Conservation (phyloP, 2,888 invertebrate genomes). For the Dichetophora obliterata region DNA sequence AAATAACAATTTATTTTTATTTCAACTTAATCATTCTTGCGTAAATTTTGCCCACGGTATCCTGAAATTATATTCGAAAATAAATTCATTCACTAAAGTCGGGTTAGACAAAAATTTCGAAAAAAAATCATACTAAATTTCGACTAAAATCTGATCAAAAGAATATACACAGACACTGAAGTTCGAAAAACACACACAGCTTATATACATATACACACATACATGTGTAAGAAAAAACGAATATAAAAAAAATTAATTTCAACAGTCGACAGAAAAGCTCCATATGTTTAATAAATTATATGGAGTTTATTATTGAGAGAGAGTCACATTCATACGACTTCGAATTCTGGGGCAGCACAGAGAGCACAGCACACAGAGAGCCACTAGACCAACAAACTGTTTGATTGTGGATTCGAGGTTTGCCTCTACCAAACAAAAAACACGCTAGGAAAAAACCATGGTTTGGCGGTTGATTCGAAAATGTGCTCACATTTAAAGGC, state of each 20-base stretch:
- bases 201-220: not conserved
- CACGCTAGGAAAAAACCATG: not conserved
- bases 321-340: not conserved
- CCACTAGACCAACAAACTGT: not conserved
- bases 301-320: not conserved
- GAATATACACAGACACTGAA: not conserved
- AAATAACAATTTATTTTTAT: too few relatives aligned
- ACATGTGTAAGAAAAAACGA: not conserved
- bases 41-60: not conserved
- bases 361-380: not conserved
- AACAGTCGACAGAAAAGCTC: not conserved
- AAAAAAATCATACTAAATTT: not conserved
- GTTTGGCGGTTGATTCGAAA: constrained; percentile 32
- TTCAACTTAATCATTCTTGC: too few relatives aligned
- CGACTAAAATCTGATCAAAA: not conserved
- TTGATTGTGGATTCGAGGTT: constrained; percentile 22
- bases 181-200: not conserved
- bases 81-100: constrained; percentile 27
- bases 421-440: constrained; percentile 9
- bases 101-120: not conserved
- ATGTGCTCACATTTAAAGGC: constrained; percentile 17
- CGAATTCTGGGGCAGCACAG: not conserved
- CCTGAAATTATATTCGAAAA: constrained; percentile 17
- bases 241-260: not conserved
- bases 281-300: not conserved